Evolutionary conservation across 2,797 vertebrate genomes (phyloP).

Genomic region (Alfaro cultratus): DNA sequence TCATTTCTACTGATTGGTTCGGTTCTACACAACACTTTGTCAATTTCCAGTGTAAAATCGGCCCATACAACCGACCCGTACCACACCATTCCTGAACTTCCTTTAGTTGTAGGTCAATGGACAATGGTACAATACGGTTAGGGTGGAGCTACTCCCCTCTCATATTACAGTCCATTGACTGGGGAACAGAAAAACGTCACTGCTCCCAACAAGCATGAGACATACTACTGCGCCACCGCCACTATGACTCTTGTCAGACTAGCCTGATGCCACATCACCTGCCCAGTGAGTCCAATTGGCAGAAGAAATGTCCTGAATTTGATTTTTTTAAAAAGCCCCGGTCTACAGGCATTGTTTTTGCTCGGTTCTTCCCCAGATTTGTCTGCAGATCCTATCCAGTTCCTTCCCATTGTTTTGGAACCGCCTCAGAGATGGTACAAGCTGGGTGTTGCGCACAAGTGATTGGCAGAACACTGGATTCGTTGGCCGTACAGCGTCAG

Average conservation of each 20-base stretch:
- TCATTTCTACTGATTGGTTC: neutral
- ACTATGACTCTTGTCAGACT: neutral
- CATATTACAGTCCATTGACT: neutral
- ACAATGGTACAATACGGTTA: neutral
- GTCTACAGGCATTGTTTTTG: no score
- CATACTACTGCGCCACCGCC: neutral
- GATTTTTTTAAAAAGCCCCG: neutral
- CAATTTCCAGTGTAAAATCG: neutral
- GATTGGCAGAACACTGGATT: no score
- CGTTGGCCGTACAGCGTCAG: no score
- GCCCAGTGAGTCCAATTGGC: neutral
- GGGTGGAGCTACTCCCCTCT: neutral
- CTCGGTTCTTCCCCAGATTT: no score
- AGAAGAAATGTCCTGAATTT: neutral
- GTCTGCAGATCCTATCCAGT: no score
- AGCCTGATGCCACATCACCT: neutral
- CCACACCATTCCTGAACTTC: neutral
- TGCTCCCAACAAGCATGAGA: neutral
- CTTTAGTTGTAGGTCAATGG: neutral
- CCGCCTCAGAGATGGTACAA: no score
- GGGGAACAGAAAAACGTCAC: neutral
- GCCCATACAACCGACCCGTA: neutral
- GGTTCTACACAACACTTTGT: neutral
- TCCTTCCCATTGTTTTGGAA: no score
- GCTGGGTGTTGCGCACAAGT: no score